Conservation (phyloP, 2,888 invertebrate species). For the Heliconius cydno region DNA sequence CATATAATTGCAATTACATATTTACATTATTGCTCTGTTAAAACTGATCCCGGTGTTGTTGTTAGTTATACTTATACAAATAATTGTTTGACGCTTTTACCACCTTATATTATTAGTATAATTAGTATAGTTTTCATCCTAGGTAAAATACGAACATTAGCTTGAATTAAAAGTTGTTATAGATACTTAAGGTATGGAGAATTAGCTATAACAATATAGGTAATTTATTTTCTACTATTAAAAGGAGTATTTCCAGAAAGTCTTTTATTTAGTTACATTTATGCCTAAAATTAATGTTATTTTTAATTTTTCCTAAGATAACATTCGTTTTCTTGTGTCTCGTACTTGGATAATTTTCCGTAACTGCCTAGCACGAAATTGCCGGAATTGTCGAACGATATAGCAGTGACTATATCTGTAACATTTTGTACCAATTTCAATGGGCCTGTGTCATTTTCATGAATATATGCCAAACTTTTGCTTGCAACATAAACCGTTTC, state of each 20-base stretch:
- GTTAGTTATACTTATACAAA: not conserved
- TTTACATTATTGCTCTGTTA: slow-evolving; percentile 18
- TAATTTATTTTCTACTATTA: slow-evolving; percentile 49
- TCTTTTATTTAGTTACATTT: slow-evolving; percentile 23
- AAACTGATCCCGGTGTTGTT: slow-evolving; percentile 10
- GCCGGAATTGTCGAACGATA: slow-evolving; percentile 67
- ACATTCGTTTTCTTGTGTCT: slow-evolving; percentile 59
- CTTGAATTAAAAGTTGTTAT: slow-evolving; percentile 17
- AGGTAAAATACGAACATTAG: slow-evolving; percentile 19
- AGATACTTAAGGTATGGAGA: slow-evolving; percentile 16
- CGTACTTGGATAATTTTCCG: slow-evolving; percentile 66
- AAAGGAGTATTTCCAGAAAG: slow-evolving; percentile 41
- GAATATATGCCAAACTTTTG: slow-evolving; percentile 63
- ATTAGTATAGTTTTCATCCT: slow-evolving; percentile 12
- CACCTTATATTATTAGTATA: slow-evolving; percentile 7
- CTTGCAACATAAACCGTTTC: slow-evolving; percentile 67
- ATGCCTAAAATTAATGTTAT: not conserved
- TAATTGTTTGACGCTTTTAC: slow-evolving; percentile 19
- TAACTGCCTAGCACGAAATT: slow-evolving; percentile 64
- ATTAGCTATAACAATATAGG: slow-evolving; percentile 34
- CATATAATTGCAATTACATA: not conserved
- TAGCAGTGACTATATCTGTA: slow-evolving; percentile 65
- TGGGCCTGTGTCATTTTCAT: slow-evolving; percentile 63
- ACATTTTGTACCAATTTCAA: slow-evolving; percentile 62
- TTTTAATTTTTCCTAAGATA: slow-evolving; percentile 51